Evolutionary conservation across 30 jellyfish, hydroid and myxozoan genomes (phyloP), one percentile per base, ranked within the genome.

Genomic region (Cassiopea xamachana): DNA sequence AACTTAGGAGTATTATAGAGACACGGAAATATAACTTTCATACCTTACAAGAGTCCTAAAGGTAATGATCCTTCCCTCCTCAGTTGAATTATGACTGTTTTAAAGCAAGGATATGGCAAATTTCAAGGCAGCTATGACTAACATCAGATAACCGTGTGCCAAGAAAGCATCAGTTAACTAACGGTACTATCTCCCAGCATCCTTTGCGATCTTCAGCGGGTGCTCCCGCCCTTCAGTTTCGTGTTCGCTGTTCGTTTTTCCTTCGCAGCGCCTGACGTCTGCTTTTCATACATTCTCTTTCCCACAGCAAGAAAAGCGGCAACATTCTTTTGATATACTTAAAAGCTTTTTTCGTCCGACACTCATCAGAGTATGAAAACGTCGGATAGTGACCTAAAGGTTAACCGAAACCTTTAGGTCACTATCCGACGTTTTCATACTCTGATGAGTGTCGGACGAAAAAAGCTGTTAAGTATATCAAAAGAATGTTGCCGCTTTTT

Each of bases 141-240:
- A 83, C 68, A 69, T 78, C n/a, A 43, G 77, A 70, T 43, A 46
- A 48, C 77, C 88, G 68, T 59, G 84, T 60, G 81, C 80, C 86
- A 79, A 85, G 82, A 73, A 88, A 89, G 96, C 96, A 89, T 82
- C 96, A 89, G 84, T 88, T 73, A 69, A 68, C 83, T 77, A 71
- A 81, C 91, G 90, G 91, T 18, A 73, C 60, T 79, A 59, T 18
- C 91, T 82, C 96, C 92, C 92, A 89, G 88, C 13, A 79, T 79
- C 50, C 95, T 39, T 88, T 78, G 87, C 83, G 58, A 69, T 60
- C 93, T 61, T 86, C 87, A 79, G 45, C 81, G 81, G 90, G 87
- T 87, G 80, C 12, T 85, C 94, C 79, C 95, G 90, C 95, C 95
- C 79, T 79, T 90, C 58, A 17, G 17, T 69, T 88, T 73, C 85